These are phyloP conservation scores for Heteromurus nitidus DNA, from an alignment of 2,888 invertebrate species.

Conservation along the genomic window DNA sequence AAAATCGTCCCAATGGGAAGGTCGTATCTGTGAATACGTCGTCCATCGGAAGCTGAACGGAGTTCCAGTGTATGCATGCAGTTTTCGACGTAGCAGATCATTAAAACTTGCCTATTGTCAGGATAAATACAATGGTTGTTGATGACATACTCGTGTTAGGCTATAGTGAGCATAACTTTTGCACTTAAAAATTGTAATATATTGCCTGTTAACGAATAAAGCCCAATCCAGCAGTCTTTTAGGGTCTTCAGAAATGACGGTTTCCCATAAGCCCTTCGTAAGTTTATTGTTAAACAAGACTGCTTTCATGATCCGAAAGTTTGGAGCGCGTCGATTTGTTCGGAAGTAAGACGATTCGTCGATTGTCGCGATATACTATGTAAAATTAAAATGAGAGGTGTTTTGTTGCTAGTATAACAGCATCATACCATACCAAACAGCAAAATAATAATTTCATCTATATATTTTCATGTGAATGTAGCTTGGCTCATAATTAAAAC, in stretches of 20 bases:
- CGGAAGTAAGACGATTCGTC: slow-evolving; percentile 80
- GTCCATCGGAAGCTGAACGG: slow-evolving; percentile 84
- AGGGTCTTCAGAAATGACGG: slow-evolving; percentile 87
- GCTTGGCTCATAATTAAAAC: slow-evolving; percentile 13
- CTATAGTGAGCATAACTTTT: no score
- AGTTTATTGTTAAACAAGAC: background rate
- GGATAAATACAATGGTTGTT: no score
- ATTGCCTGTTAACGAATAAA: slow-evolving; percentile 84
- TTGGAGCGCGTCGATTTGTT: slow-evolving; percentile 95
- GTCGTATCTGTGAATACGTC: slow-evolving; percentile 83
- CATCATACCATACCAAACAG: no score
- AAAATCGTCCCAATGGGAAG: slow-evolving; percentile 91
- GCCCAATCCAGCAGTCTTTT: slow-evolving; percentile 94
- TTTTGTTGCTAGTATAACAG: background rate
- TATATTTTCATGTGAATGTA: background rate
- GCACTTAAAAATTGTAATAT: no score
- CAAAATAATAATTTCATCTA: no score
- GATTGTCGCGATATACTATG: slow-evolving; percentile 30
- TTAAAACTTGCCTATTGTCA: slow-evolving; percentile 83
- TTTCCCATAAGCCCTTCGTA: slow-evolving; percentile 86
- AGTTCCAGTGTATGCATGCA: slow-evolving; percentile 94
- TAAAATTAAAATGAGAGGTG: background rate
- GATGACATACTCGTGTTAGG: no score
- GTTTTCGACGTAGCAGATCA: slow-evolving; percentile 92
- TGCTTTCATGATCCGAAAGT: slow-evolving; percentile 90